Evolutionary conservation across 2,797 vertebrate genomes (phyloP).

Genomic region (Lindbergichthys nudifrons): DNA sequence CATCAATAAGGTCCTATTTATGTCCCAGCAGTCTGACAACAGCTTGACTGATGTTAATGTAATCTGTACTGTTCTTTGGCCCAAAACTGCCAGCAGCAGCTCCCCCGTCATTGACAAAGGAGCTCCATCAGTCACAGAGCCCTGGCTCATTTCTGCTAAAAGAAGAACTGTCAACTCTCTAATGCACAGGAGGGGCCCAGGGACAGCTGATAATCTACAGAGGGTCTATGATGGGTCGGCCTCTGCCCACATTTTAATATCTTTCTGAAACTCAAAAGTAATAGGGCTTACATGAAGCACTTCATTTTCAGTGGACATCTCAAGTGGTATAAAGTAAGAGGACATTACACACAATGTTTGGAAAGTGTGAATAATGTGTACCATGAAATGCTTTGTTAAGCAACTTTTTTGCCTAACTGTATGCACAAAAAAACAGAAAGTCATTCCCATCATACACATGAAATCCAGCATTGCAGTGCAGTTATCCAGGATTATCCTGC

Average conservation of each 20-base stretch:
- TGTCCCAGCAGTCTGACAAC: conserved; percentile 78
- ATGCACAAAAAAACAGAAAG: neutral
- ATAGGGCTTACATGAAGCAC: neutral
- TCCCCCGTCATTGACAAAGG: conserved; percentile 79
- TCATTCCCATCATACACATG: conserved; percentile 7
- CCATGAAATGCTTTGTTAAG: neutral
- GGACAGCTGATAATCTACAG: conserved; percentile 58
- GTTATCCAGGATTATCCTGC: conserved; percentile 39
- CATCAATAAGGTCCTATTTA: conserved; percentile 83
- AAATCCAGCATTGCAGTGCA: conserved; percentile 21
- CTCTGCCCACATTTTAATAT: conserved; percentile 43
- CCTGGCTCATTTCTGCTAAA: conserved; percentile 77
- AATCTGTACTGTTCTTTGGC: conserved; percentile 83
- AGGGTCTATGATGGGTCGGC: conserved; percentile 58
- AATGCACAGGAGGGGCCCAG: conserved; percentile 71
- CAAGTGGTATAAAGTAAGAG: neutral
- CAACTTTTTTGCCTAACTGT: neutral
- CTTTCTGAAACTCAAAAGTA: conserved; percentile 37
- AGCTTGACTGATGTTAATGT: conserved; percentile 84
- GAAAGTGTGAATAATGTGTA: neutral
- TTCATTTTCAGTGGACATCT: conserved; percentile 9
- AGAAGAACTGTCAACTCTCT: conserved; percentile 77
- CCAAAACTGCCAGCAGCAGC: conserved; percentile 81
- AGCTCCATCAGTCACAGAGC: conserved; percentile 81
- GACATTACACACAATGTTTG: neutral